Evolutionary conservation across 2,113 vertebrate species (phyloP).

Genomic region (Erinaceus europaeus): DNA sequence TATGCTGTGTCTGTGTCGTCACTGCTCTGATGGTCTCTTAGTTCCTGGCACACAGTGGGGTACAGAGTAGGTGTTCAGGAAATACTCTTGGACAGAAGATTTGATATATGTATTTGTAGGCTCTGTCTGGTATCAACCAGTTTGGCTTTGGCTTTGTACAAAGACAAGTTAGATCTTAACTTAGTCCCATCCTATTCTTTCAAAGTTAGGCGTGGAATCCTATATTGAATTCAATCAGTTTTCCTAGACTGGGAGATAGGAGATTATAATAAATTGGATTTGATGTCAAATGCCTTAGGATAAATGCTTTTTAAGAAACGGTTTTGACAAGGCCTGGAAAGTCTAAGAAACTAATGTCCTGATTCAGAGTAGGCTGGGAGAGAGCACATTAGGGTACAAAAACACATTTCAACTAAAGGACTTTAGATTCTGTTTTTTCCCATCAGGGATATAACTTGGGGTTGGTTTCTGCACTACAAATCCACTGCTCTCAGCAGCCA

Average conservation of each 20-base stretch:
- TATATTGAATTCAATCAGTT: not conserved
- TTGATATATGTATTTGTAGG: not conserved
- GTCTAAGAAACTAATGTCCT: not conserved
- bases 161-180: not conserved
- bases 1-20: not conserved
- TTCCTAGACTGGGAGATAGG: not conserved
- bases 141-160: not conserved
- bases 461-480: too few species aligned
- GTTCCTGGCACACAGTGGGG: not conserved
- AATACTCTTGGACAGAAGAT: not conserved
- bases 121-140: not conserved
- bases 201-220: not conserved
- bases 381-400: not conserved
- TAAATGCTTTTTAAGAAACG: not conserved
- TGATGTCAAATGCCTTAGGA: not conserved
- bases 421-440: too few species aligned
- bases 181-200: not conserved
- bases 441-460: too few species aligned
- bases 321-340: too few species aligned
- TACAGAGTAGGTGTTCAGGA: not conserved
- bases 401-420: not conserved
- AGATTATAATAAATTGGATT: not conserved
- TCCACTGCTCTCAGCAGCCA: too few species aligned
- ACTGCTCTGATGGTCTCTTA: not conserved
- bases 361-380: not conserved